A percentile compares a stretch with the other conserved stretches of the same genome.
Evolutionary conservation across 2,797 vertebrate genomes (phyloP).

Genomic region (Siniperca scherzeri): DNA sequence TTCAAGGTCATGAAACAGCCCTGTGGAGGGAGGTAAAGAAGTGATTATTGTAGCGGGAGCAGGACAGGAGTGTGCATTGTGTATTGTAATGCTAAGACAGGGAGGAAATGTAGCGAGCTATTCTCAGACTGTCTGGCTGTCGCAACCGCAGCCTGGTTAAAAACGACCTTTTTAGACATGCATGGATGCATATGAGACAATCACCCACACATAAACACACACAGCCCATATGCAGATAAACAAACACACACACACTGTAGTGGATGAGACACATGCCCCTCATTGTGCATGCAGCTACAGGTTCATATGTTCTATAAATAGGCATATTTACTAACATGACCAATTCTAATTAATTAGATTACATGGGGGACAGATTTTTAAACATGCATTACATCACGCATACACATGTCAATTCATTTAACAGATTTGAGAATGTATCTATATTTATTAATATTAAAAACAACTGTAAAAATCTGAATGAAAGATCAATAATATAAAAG

Average conservation of each 20-base stretch:
- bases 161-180: slow-evolving; percentile 81
- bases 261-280: background rate
- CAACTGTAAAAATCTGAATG: background rate
- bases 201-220: slow-evolving; percentile 41
- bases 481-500: background rate
- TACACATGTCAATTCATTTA: background rate
- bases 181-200: slow-evolving; percentile 70
- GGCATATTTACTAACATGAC: background rate
- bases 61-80: slow-evolving; percentile 61
- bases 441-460: background rate
- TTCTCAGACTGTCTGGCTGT: slow-evolving; percentile 47
- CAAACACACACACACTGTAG: background rate
- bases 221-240: slow-evolving; percentile 15
- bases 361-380: background rate
- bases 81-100: slow-evolving; percentile 77
- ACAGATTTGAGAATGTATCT: no score
- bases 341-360: background rate
- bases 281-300: slow-evolving; percentile 7
- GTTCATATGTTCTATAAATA: background rate
- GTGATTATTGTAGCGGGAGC: slow-evolving; percentile 64
- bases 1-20: slow-evolving; percentile 75
- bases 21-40: slow-evolving; percentile 72
- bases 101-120: slow-evolving; percentile 36
- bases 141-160: slow-evolving; percentile 51
- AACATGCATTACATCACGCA: background rate